Conservation (phyloP, 1,140 invertebrate species). For the Tetragonula clypearis region DNA sequence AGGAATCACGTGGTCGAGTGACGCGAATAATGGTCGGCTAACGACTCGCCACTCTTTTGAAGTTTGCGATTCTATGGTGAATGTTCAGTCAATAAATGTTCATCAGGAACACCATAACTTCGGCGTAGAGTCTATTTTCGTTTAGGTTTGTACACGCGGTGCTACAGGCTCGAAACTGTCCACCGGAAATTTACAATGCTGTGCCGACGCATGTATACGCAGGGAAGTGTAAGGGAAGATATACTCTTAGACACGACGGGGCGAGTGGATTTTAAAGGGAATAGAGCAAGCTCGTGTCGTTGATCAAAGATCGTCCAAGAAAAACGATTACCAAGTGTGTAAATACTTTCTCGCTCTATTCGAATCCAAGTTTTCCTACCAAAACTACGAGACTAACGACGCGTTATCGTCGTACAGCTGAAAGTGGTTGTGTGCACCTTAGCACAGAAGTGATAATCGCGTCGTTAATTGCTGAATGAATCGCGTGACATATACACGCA, state of each 20-base stretch:
- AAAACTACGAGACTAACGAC: too few relatives aligned
- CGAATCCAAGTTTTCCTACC: background rate
- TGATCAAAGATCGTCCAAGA: background rate
- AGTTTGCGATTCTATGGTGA: background rate
- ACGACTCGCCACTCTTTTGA: background rate
- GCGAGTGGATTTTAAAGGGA: slow-evolving; percentile 22
- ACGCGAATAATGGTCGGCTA: slow-evolving; percentile 27
- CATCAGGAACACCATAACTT: background rate
- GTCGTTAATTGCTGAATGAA: slow-evolving; percentile 43
- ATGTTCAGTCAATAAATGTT: background rate
- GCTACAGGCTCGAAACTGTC: background rate
- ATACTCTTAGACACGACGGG: background rate
- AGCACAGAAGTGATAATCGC: slow-evolving; percentile 23
- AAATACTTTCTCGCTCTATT: background rate
- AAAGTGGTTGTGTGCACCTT: slow-evolving; percentile 26
- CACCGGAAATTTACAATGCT: background rate
- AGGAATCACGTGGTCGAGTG: slow-evolving; percentile 39
- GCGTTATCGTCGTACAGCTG: slow-evolving; percentile 29
- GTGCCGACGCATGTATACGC: background rate
- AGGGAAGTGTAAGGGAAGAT: background rate
- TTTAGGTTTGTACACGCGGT: background rate
- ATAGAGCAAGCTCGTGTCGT: background rate
- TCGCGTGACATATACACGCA: slow-evolving; percentile 21
- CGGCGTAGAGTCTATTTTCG: slow-evolving; percentile 6
- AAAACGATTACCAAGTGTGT: background rate